These are phyloP conservation scores for Larimichthys crocea DNA, from an alignment of 2,113 vertebrate species.

Conservation along the genomic window DNA sequence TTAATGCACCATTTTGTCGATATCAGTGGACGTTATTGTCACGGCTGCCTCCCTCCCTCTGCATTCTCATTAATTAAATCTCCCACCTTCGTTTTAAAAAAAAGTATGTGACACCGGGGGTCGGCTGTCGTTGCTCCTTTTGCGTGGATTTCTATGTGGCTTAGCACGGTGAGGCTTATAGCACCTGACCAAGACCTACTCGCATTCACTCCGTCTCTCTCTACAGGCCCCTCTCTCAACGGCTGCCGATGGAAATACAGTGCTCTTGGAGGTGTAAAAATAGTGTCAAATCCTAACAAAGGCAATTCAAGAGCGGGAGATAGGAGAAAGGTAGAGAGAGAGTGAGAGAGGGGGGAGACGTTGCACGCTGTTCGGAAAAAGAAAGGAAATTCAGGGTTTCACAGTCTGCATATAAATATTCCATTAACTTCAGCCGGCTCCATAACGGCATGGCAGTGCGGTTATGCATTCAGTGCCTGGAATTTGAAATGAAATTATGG, in stretches of 20 bases:
- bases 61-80: constrained; percentile 68
- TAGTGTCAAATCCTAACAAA: constrained; percentile 76
- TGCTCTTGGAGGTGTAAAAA: constrained; percentile 64
- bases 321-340: constrained; percentile 20
- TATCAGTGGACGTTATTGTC: constrained; percentile 35
- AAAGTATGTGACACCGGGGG: neutral
- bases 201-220: constrained; percentile 41
- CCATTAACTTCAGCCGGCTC: constrained; percentile 82
- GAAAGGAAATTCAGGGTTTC: constrained; percentile 65
- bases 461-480: constrained; percentile 80
- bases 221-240: constrained; percentile 38
- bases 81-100: constrained; percentile 21
- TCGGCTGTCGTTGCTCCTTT: constrained; percentile 14
- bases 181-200: constrained; percentile 43
- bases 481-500: constrained; percentile 85
- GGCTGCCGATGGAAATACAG: constrained; percentile 41
- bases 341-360: neutral
- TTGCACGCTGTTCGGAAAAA: constrained; percentile 49
- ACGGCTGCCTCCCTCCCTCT: neutral
- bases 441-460: constrained; percentile 70
- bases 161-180: constrained; percentile 52
- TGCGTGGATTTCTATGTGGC: constrained; percentile 27
- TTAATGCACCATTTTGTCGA: constrained; percentile 28
- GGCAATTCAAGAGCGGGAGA: constrained; percentile 59
- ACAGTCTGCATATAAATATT: constrained; percentile 84